Base-by-base conservation (phyloP, 92 coral and sea anemone genomes). In the Actinernus sp. region DNA sequence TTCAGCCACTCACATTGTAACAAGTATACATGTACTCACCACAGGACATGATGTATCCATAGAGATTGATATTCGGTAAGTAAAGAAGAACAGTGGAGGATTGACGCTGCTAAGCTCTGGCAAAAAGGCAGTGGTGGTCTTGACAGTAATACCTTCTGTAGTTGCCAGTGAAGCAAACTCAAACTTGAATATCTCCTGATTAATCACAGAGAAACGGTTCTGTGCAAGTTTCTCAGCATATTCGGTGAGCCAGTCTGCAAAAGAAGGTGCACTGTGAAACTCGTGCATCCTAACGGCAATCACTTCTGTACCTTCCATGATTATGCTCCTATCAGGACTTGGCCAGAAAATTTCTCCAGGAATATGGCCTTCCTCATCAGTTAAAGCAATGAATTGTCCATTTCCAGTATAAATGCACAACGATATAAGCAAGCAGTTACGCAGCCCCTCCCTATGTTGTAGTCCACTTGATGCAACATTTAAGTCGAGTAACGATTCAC, bases 271-370 rank as follows among this genome's bases (percentile, higher is more conserved):
- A 74, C 91, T 80, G 17, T 79, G 68, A 52, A 95, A 95, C 68
- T 82, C 78, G 67, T 95, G 88, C 90, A 91, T 76, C 82, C 83
- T 76, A 26, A 76, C 55, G 46, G 77, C 65, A 26, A 63, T 41
- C 1, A 76, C 38, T 10, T 91, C 90, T 41, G 63, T 58, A 68
- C 65, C 88, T 55, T 75, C 86, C 14, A 33, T 39, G 24, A 72
- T 68, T 34, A 44, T 43, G 23, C 74, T 75, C 31, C 90, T 86
- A 46, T 85, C 92, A 18, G 96, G 82, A 47, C 89, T 86, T 22
- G 99, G 99, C 97, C 97, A 95, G 51, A 95, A 95, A 2, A 95
- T 71, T 41, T 89, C 91, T 16, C 97, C 97, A 9, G 74, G 85
- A 26, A 70, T 70, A 65, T 91, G 97, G 8, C 99, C 97, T 31